Evolutionary conservation across 2,797 vertebrate species (phyloP).

Genomic region (Podargus strigoides): DNA sequence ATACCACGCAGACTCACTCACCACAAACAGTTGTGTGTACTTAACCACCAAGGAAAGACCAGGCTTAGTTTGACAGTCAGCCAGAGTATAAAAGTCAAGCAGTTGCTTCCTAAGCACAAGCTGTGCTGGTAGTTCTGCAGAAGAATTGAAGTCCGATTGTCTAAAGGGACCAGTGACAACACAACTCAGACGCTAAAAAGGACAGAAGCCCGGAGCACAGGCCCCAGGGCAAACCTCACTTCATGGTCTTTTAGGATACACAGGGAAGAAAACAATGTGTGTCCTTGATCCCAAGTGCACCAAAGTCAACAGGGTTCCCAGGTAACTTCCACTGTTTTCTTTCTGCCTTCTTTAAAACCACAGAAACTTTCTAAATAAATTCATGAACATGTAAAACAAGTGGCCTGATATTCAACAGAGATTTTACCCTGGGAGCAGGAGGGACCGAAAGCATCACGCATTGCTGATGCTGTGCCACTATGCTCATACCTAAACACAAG

Average conservation of each 20-base stretch:
- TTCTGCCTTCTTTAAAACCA: not conserved
- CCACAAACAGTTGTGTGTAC: not conserved
- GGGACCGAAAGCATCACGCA: not conserved
- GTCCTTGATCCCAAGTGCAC: not conserved
- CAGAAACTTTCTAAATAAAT: not conserved
- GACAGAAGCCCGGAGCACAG: not conserved
- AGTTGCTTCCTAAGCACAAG: not conserved
- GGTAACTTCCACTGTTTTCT: not conserved
- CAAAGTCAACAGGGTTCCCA: not conserved
- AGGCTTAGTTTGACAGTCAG: not conserved
- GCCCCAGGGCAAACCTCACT: not conserved
- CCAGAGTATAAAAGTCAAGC: not conserved
- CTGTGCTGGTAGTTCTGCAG: not conserved
- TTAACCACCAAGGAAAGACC: not conserved
- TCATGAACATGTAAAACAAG: not conserved
- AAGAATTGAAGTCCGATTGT: not conserved
- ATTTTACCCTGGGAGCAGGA: not conserved
- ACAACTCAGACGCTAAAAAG: not conserved
- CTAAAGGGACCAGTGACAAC: not conserved
- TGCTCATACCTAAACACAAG: constrained; percentile 1
- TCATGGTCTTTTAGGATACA: not conserved
- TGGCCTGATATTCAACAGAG: not conserved
- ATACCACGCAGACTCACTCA: not conserved
- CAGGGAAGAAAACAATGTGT: not conserved
- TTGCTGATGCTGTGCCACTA: not conserved